Evolutionary conservation across 2,113 vertebrate genomes (phyloP), one percentile per base, ranked within the genome.

Genomic region (Sorex araneus): DNA sequence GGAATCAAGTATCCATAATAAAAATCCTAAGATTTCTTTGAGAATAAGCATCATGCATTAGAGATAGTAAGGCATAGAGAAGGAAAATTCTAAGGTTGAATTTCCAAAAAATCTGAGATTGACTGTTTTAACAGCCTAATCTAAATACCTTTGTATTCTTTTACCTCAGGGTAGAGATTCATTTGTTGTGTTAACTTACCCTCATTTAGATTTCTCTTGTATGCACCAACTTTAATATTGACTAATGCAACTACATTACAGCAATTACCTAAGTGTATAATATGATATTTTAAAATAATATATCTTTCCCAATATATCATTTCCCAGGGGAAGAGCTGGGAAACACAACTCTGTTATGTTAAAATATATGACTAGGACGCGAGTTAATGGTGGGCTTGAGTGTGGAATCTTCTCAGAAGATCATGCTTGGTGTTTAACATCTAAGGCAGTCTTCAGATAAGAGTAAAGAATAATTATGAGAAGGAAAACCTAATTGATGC

Each of bases 191-290:
- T 57, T 92, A 73, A 73, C 15, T 23, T 60, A 27, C 21, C 10
- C 23, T 50, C 60, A 28, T 60, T 84, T 30, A 40, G n/a, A 34
- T 84, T 93, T 91, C 67, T 93, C n/a, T 89, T 89, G 73, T 6
- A 25, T 43, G 23, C 23, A 82, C 23, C 28, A 69, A 74, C 28
- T 82, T 27, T 73, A 77, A 77, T 77, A 18, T 50, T 73, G 63
- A 71, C 12, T 34, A 87, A 77, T 67, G 50, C 19, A 43, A 27
- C 54, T 47, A 16, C 60, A 57, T 57, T 71, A 25, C 5, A 87
- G n/a, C n/a, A 60, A 25, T 60, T 89, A 82, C 36, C 45, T 34
- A 86, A 67, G 19, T 67, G 18, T 47, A 71, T 81, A 81, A 67
- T 76, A 76, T 30, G 63, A 60, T 87, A n/a, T 73, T 79, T 64